These are phyloP conservation scores for Drosophila navojoa DNA, from an alignment of 1,140 invertebrate genomes.

Conservation along the genomic window DNA sequence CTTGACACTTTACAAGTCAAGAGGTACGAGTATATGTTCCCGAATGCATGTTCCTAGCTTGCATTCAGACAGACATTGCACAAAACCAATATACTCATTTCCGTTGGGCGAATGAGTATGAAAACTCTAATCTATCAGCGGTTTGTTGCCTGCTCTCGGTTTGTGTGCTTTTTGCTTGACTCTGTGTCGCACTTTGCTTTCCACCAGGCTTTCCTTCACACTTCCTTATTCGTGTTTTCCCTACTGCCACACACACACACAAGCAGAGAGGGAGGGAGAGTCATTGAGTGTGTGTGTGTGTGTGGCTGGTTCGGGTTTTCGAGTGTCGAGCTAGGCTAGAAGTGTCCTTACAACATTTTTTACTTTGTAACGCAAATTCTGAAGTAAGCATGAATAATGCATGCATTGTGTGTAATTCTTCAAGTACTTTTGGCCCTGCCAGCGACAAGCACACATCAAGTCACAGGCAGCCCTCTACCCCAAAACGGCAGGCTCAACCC, in stretches of 20 bases:
- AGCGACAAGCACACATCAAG: slow-evolving; percentile 77
- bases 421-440: slow-evolving; percentile 72
- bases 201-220: slow-evolving; percentile 52
- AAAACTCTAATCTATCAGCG: slow-evolving; percentile 77
- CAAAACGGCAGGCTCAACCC: neutral
- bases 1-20: too few relatives aligned
- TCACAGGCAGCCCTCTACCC: slow-evolving; percentile 21
- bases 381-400: slow-evolving; percentile 82
- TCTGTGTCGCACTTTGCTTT: slow-evolving; percentile 53
- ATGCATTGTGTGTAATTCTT: slow-evolving; percentile 80
- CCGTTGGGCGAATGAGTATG: too few relatives aligned
- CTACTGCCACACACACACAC: slow-evolving; percentile 21
- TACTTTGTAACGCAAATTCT: slow-evolving; percentile 82
- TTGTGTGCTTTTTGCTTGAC: slow-evolving; percentile 49
- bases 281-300: neutral
- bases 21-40: too few relatives aligned
- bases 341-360: slow-evolving; percentile 80
- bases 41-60: too few relatives aligned
- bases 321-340: slow-evolving; percentile 50
- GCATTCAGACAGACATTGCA: too few relatives aligned
- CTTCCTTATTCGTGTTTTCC: slow-evolving; percentile 59
- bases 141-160: slow-evolving; percentile 8
- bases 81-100: too few relatives aligned
- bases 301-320: slow-evolving; percentile 1
- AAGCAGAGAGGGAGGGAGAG: slow-evolving; percentile 9